A percentile compares a stretch with the other conserved stretches of the same genome.
phyloP scores from a whole-genome alignment of 2,113 vertebrate genomes.

The Centropristis striata region DNA sequence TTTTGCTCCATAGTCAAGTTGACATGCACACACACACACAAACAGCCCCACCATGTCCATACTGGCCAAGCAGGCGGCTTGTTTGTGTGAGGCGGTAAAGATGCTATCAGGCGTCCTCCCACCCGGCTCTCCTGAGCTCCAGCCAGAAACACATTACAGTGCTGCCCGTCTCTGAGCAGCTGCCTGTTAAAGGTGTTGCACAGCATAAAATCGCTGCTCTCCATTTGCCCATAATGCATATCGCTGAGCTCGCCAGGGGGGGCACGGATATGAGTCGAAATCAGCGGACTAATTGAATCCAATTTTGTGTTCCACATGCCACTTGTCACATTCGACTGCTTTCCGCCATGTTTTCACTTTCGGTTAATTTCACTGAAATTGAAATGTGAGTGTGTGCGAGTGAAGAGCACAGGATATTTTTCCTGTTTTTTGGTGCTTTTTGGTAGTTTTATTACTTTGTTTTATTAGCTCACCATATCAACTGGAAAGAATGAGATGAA shows the following conservation, averaged over 20 bases:
- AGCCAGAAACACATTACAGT: constrained; percentile 58
- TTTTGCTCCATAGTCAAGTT: constrained; percentile 24
- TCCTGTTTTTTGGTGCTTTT: constrained; percentile 17
- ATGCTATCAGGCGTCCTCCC: constrained; percentile 40
- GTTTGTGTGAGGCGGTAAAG: constrained; percentile 63
- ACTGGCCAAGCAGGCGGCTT: constrained; percentile 54
- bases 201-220: constrained; percentile 60
- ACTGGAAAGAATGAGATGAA: constrained; percentile 24
- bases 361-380: constrained; percentile 65
- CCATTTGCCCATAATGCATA: constrained; percentile 71
- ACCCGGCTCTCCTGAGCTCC: constrained; percentile 38
- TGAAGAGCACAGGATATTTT: constrained; percentile 27
- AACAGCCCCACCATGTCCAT: constrained; percentile 1
- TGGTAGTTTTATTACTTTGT: constrained; percentile 14
- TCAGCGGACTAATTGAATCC: constrained; percentile 79
- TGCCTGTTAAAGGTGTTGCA: constrained; percentile 63
- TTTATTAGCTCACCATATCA: constrained; percentile 21
- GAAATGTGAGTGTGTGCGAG: constrained; percentile 49
- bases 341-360: constrained; percentile 73
- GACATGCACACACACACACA: constrained; percentile 4
- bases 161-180: constrained; percentile 47
- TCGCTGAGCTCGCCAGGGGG: constrained; percentile 21
- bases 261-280: constrained; percentile 37
- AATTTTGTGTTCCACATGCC: constrained; percentile 76
- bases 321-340: constrained; percentile 62